Evolutionary conservation across 2,797 vertebrate species (phyloP).

Genomic region (Aphelocoma californica): DNA sequence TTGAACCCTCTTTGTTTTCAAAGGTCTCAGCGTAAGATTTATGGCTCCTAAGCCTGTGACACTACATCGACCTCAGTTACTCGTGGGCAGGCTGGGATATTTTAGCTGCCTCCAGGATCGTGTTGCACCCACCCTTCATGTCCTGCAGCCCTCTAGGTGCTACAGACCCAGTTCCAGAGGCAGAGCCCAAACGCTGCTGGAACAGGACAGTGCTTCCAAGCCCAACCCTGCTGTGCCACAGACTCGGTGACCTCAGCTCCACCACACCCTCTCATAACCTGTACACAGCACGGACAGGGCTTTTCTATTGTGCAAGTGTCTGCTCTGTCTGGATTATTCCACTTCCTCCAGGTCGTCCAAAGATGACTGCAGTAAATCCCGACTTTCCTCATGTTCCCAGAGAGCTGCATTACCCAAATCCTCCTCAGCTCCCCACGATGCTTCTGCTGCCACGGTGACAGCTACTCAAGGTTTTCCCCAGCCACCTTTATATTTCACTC

Average conservation of each 20-base stretch:
- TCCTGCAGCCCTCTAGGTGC: background rate
- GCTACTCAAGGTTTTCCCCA: background rate
- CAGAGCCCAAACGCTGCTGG: background rate
- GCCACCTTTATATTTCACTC: background rate
- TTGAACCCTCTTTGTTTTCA: background rate
- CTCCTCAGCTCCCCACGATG: background rate
- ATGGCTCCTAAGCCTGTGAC: background rate
- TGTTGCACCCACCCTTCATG: background rate
- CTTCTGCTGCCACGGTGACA: background rate
- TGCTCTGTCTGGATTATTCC: background rate
- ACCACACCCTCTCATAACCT: background rate
- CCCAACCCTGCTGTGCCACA: background rate
- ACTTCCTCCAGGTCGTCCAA: background rate
- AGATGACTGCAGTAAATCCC: background rate
- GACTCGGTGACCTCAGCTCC: background rate
- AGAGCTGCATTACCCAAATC: background rate
- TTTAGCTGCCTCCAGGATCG: background rate
- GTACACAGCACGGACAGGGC: accelerated
- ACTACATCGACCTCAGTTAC: accelerated
- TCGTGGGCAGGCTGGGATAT: background rate
- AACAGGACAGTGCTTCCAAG: background rate
- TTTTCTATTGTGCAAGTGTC: background rate
- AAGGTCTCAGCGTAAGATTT: background rate
- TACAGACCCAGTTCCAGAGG: background rate
- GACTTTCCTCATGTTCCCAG: background rate